Evolutionary conservation across 2,888 invertebrate species (phyloP).

Genomic region (Pegoplata infirma): DNA sequence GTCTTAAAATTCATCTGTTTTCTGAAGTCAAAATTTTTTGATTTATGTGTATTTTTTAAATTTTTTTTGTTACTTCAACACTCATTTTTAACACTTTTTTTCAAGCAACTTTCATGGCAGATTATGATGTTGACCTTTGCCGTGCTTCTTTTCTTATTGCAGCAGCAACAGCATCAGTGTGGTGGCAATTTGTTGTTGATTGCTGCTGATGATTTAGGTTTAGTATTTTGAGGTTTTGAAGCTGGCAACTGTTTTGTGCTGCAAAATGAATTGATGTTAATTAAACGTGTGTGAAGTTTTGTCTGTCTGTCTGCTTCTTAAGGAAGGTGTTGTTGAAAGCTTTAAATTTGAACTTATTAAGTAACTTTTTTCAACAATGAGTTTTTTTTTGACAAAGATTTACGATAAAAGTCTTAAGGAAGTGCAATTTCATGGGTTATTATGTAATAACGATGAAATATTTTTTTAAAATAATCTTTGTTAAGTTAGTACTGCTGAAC

Average conservation of each 20-base stretch:
- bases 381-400: conserved; percentile 18
- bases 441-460: background rate
- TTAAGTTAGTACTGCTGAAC: too few relatives aligned
- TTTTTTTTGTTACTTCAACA: conserved; percentile 64
- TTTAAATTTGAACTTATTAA: conserved; percentile 56
- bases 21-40: conserved; percentile 73
- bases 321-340: conserved; percentile 67
- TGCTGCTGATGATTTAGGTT: conserved; percentile 36
- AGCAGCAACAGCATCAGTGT: conserved; percentile 39
- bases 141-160: conserved; percentile 73
- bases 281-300: conserved; percentile 69
- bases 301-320: conserved; percentile 25
- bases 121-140: conserved; percentile 55
- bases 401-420: background rate
- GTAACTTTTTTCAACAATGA: conserved; percentile 12
- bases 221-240: conserved; percentile 9
- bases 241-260: conserved; percentile 40
- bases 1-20: conserved; percentile 53
- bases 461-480: too few relatives aligned
- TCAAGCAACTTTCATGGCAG: conserved; percentile 40
- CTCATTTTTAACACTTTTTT: conserved; percentile 67
- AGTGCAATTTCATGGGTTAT: background rate
- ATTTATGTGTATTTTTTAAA: conserved; percentile 73
- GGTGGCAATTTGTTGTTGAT: conserved; percentile 68
- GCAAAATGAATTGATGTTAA: conserved; percentile 66